Evolutionary conservation across 53 echinoderm and acorn worm genomes (phyloP), one percentile per base, ranked within the genome.

Genomic region (Patiria pectinifera): DNA sequence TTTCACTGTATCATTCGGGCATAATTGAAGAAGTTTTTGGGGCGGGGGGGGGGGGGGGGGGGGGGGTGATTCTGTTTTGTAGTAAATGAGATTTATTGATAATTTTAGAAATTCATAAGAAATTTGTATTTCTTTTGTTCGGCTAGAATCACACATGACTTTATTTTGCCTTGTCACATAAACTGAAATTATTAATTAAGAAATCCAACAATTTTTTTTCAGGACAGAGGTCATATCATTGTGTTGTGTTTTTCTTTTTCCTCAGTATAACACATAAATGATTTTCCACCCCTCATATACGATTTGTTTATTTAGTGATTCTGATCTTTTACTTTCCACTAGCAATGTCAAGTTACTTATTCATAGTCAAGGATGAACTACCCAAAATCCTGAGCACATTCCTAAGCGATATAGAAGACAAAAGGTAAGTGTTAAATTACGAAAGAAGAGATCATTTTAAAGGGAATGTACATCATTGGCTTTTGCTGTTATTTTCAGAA

Each of bases 261-360:
- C 35, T 35, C 35, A 35, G 35, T 35, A 35, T 35, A 35, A 35
- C 35, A 35, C 35, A 35, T 35, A 35, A 35, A 35, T 35, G 35
- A 35, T 35, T 35, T 35, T 35, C 35, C 0, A 35, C 35, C 35
- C 35, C 35, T 35, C 35, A 35, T 35, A 35, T 35, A 35, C 35
- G 35, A 35, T 35, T 35, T 35, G 35, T 35, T 35, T 35, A 35
- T 35, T 35, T 35, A 35, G 35, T 35, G 35, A 18, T 66, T 66
- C 10, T 15, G 3, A 16, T 66, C 3, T 66, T 66, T 66, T 15
- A 16, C 19, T 66, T 14, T 66, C 66, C 66, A 66, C 66, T 83
- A 98, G 98, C 98, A 45, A 98, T 98, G 98, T 96, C 98, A 76
- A 96, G 96, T 83, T 98, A 98, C 93, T 82, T 98, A 25, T 98